Evolutionary conservation across 2,113 vertebrate genomes (phyloP).

Genomic region (Brachirus orientalis): DNA sequence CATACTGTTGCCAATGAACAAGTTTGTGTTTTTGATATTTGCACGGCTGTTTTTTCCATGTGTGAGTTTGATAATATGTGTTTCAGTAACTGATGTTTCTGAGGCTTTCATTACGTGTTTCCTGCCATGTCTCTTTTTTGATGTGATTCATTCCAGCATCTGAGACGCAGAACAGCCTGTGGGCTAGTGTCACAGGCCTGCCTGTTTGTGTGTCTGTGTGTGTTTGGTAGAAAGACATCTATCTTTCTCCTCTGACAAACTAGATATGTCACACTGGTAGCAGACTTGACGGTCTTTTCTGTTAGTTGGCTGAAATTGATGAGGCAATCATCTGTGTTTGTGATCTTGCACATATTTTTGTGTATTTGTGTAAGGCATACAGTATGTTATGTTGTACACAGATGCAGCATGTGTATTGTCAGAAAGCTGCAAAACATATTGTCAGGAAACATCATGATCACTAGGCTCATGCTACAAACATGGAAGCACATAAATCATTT

Average conservation of each 20-base stretch:
- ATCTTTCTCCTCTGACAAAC: conserved; percentile 67
- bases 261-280: conserved; percentile 62
- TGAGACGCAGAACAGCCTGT: conserved; percentile 67
- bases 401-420: background rate
- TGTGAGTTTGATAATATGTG: conserved; percentile 17
- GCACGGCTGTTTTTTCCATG: background rate
- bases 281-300: conserved; percentile 53
- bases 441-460: conserved; percentile 3
- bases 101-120: conserved; percentile 50
- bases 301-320: conserved; percentile 56
- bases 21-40: conserved; percentile 13
- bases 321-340: conserved; percentile 40
- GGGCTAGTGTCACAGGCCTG: conserved; percentile 55
- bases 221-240: conserved; percentile 38
- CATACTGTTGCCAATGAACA: background rate
- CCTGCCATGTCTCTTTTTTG: conserved; percentile 59
- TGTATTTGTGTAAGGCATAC: conserved; percentile 1
- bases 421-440: background rate
- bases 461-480: conserved; percentile 1
- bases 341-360: conserved; percentile 2
- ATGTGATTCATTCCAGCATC: conserved; percentile 71
- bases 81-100: conserved; percentile 53
- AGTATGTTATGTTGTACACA: conserved; percentile 9
- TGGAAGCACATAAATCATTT: background rate
- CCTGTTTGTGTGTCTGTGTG: conserved; percentile 34